Evolutionary conservation across 2,888 invertebrate species (phyloP).

Genomic region (Monopis laevigella): DNA sequence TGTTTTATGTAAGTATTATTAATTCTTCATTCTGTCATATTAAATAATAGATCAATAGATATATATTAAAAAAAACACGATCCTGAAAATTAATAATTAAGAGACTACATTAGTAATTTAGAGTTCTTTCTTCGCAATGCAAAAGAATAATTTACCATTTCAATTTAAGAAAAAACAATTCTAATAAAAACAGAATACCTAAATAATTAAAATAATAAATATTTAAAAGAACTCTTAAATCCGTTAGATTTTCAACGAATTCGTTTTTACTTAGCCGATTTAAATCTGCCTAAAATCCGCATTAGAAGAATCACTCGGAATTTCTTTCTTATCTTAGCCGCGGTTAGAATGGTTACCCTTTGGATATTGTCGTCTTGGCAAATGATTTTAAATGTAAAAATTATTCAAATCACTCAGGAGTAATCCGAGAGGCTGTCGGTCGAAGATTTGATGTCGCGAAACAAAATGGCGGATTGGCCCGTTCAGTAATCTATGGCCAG

Average conservation of each 20-base stretch:
- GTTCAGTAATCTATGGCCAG: constrained; percentile 1
- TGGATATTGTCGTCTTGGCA: constrained; percentile 58
- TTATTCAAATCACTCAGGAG: constrained; percentile 52
- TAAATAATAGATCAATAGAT: too few relatives aligned
- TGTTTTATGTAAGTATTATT: too few relatives aligned
- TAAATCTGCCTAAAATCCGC: constrained; percentile 68
- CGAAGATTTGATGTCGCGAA: constrained; percentile 46
- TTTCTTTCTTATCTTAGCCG: constrained; percentile 24
- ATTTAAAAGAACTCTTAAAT: constrained; percentile 55
- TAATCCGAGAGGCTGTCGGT: constrained; percentile 41
- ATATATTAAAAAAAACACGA: too few relatives aligned
- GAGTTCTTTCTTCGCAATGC: too few relatives aligned
- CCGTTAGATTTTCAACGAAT: constrained; percentile 56
- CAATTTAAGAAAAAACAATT: too few relatives aligned
- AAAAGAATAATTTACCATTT: too few relatives aligned
- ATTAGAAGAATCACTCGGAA: constrained; percentile 67
- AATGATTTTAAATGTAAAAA: constrained; percentile 69
- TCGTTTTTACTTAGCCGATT: constrained; percentile 66
- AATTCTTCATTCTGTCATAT: too few relatives aligned
- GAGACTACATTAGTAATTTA: too few relatives aligned
- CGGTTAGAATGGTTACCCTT: constrained; percentile 55
- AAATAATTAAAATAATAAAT: constrained; percentile 49
- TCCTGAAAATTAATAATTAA: too few relatives aligned
- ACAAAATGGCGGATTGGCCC: constrained; percentile 38
- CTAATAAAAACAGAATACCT: too few relatives aligned